Evolutionary conservation across 2,888 invertebrate species (phyloP), one percentile per base, ranked within the genome.

Genomic region (Chouioia cunea): DNA sequence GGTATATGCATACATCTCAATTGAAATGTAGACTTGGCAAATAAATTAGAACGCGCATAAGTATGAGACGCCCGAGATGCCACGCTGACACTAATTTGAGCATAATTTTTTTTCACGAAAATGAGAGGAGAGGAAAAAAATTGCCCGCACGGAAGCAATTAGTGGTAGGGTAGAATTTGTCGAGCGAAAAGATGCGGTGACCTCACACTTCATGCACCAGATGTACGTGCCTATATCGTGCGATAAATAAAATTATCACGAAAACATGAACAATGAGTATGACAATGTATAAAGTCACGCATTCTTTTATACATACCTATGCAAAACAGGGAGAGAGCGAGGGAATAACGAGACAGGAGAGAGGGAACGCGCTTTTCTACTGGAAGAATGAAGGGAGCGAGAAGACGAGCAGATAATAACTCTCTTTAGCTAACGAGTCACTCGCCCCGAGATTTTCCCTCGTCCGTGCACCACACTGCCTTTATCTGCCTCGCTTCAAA

Each of bases 351-450:
- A 36, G 36, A 12, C 15, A 47, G 44, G 14, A 12, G 36, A 20
- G 60, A 27, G 18, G 23, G 12, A 18, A 15, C 15, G n/a, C 43
- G 44, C 20, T 58, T 58, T 36, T 43, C 43, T 59, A 20, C 36
- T 10, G 59, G 36, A 36, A 46, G 36, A 36, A 36, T 36, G 36
- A 47, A 22, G 22, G 48, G 16, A 57, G 2, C 20, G 47, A 57
- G 43, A 60, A 52, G 66, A 70, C 58, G 73, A 65, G 54, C 48
- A 68, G 73, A 73, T 75, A 77, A 79, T 78, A 78, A 77, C 74
- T 77, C 76, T 78, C 77, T 78, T 77, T 76, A 76, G 76, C 73
- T 80, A 80, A 80, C 77, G 78, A 80, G 80, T 80, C 77, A 76
- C 76, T 78, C 75, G 71, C 73, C 73, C 47, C 47, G 66, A 50